Conservation (phyloP, 1,140 invertebrate genomes). For the Homarus americanus region DNA sequence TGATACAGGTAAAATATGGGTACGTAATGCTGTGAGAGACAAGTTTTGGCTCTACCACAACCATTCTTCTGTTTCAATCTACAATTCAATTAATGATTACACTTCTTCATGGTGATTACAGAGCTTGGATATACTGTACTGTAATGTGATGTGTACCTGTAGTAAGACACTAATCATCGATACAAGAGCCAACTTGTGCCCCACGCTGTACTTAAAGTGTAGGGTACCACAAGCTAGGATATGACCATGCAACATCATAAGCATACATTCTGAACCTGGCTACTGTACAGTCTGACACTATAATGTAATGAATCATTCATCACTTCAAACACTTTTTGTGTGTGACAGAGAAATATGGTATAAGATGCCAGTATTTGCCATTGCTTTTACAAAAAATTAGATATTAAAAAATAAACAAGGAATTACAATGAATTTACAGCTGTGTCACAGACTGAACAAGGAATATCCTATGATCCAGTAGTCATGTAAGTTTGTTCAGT, state of each 20-base stretch:
- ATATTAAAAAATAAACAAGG: not conserved
- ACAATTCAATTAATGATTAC: too few species aligned
- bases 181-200: not conserved
- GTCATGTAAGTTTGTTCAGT: not conserved
- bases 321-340: not conserved
- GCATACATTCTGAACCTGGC: not conserved
- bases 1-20: not conserved
- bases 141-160: not conserved
- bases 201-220: not conserved
- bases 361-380: not conserved
- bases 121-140: too few species aligned
- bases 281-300: not conserved
- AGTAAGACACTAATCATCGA: not conserved
- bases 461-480: not conserved
- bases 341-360: not conserved
- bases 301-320: not conserved
- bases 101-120: too few species aligned
- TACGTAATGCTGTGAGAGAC: not conserved
- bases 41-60: not conserved
- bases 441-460: conserved; percentile 10
- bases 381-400: not conserved
- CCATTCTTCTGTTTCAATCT: not conserved
- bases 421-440: not conserved
- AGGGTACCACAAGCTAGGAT: not conserved
- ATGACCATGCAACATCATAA: not conserved